Evolutionary conservation across 2,113 vertebrate species (phyloP).

Genomic region (Ginglymostoma cirratum): DNA sequence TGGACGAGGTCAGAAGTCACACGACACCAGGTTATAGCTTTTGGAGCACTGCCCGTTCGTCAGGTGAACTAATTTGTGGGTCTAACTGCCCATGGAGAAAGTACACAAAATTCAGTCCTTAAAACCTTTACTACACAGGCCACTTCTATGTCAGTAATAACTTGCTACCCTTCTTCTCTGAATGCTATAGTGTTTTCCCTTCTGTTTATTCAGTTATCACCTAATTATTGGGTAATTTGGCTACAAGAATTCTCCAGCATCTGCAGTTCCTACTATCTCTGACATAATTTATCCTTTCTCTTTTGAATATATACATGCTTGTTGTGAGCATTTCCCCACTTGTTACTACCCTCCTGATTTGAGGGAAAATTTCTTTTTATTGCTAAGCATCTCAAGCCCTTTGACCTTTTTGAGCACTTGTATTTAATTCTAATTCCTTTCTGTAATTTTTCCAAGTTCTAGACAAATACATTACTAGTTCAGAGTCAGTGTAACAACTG

Average conservation of each 20-base stretch:
- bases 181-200: not conserved
- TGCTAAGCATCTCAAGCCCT: not conserved
- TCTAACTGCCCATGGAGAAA: too few species aligned
- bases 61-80: too few species aligned
- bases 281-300: not conserved
- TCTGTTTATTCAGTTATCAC: not conserved
- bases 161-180: not conserved
- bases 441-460: not conserved
- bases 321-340: not conserved
- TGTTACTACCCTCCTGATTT: not conserved
- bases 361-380: too few species aligned
- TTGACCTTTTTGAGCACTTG: not conserved
- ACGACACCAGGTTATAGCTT: too few species aligned
- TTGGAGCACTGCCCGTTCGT: too few species aligned
- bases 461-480: not conserved
- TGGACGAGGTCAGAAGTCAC: too few species aligned
- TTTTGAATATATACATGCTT: not conserved
- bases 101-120: too few species aligned
- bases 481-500: not conserved
- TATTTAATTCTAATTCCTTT: not conserved
- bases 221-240: not conserved
- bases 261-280: too few species aligned
- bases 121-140: not conserved
- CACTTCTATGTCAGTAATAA: not conserved
- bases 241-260: not conserved